Percentiles rank a stretch among this genome's conserved stretches.
These are phyloP conservation scores for cattle (Bos taurus) DNA, from an alignment of 2,113 vertebrate species.

Conservation along the genomic window DNA sequence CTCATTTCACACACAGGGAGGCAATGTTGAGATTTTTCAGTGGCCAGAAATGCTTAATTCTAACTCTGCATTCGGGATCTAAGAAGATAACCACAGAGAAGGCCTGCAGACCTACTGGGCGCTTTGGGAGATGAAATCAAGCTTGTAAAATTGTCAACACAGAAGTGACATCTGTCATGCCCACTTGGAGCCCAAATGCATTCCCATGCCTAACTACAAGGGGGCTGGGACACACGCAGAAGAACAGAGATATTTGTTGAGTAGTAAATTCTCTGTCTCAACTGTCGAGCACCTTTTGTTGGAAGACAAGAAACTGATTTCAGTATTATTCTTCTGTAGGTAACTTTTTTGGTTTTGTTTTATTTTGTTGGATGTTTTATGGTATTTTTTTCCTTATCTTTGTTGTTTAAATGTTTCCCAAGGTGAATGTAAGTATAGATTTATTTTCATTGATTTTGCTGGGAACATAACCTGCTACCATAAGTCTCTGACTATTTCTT, in stretches of 20 bases:
- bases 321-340: not conserved
- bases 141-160: not conserved
- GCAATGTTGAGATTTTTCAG: not conserved
- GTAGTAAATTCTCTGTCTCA: not conserved
- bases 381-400: not conserved
- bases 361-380: not conserved
- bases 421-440: not conserved
- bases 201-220: not conserved
- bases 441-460: slow-evolving; percentile 21
- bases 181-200: not conserved
- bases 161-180: not conserved
- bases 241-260: not conserved
- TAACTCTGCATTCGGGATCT: not conserved
- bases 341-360: not conserved
- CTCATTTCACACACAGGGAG: not conserved
- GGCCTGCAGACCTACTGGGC: not conserved
- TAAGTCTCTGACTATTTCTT: not conserved
- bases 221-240: not conserved
- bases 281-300: not conserved
- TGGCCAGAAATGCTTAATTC: not conserved
- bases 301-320: not conserved
- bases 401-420: slow-evolving; percentile 31
- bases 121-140: not conserved
- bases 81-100: not conserved
- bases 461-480: not conserved